phyloP scores from a whole-genome alignment of 1,140 invertebrate genomes.

The Oreohelix idahoensis region DNA sequence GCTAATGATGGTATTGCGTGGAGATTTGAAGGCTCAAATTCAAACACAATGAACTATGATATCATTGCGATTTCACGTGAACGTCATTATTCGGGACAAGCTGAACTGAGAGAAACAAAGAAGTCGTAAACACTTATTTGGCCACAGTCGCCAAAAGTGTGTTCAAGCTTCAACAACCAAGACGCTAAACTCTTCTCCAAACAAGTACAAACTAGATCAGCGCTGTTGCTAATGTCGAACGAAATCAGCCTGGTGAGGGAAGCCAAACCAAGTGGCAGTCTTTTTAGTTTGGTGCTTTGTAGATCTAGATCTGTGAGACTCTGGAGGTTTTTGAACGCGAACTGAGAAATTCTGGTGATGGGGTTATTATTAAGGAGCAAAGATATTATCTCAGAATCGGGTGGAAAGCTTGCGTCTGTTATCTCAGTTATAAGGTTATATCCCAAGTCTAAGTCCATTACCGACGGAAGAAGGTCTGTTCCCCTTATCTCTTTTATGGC shows the following conservation, averaged over 20 bases:
- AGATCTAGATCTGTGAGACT: not conserved
- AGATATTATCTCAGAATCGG: not conserved
- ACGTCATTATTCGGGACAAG: too few relatives aligned
- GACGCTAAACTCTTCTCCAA: not conserved
- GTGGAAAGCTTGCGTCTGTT: not conserved
- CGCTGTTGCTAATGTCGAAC: not conserved
- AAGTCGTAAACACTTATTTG: too few relatives aligned
- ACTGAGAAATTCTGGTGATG: not conserved
- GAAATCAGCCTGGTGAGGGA: not conserved
- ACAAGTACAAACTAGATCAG: not conserved
- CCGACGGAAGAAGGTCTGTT: not conserved
- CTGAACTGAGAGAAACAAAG: too few relatives aligned
- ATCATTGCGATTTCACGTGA: too few relatives aligned
- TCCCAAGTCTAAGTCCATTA: not conserved
- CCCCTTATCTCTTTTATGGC: not conserved
- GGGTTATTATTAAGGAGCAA: not conserved
- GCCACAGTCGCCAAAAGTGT: too few relatives aligned
- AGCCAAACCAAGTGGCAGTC: not conserved
- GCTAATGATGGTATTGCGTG: too few relatives aligned
- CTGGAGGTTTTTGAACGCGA: not conserved
- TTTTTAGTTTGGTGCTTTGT: not conserved
- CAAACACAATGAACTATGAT: too few relatives aligned
- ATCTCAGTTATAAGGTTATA: not conserved
- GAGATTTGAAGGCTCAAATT: too few relatives aligned
- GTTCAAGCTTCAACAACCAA: not conserved